phyloP scores from a whole-genome alignment of 2,888 invertebrate genomes.

The Ornithoptera alexandrae region DNA sequence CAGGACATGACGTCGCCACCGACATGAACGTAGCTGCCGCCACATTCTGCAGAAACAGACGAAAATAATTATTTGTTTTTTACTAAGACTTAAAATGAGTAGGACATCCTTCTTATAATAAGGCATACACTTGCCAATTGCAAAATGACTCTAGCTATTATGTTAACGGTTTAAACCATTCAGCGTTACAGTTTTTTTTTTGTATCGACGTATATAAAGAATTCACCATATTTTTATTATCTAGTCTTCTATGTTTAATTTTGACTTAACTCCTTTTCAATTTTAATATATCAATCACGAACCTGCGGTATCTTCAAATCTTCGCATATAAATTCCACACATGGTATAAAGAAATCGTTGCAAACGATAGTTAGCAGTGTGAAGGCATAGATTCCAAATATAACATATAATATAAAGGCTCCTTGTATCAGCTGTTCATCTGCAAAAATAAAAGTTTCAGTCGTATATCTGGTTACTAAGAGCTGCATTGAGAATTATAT shows the following conservation, averaged over 20 bases:
- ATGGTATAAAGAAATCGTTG: constrained; percentile 94
- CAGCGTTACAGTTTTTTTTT: no score
- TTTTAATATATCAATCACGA: constrained; percentile 21
- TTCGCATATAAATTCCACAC: constrained; percentile 92
- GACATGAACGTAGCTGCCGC: constrained; percentile 99
- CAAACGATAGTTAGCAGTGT: constrained; percentile 92
- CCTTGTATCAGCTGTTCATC: constrained; percentile 85
- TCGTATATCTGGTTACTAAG: background rate
- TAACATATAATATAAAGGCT: constrained; percentile 86
- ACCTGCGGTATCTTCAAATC: constrained; percentile 86
- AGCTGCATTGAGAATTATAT: no score
- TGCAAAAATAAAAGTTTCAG: constrained; percentile 61
- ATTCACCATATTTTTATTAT: no score
- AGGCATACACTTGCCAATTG: no score
- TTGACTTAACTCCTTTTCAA: background rate
- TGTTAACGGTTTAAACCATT: no score
- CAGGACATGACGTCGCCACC: constrained; percentile 96
- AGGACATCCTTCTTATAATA: no score
- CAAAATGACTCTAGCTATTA: no score
- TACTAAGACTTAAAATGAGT: no score
- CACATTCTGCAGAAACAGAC: constrained; percentile 83
- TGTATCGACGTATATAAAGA: no score
- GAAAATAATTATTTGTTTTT: no score
- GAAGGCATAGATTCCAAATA: constrained; percentile 92
- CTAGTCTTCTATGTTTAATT: no score